These are phyloP conservation scores for Cheilinus undulatus DNA, from an alignment of 2,113 vertebrate species.

Conservation along the genomic window DNA sequence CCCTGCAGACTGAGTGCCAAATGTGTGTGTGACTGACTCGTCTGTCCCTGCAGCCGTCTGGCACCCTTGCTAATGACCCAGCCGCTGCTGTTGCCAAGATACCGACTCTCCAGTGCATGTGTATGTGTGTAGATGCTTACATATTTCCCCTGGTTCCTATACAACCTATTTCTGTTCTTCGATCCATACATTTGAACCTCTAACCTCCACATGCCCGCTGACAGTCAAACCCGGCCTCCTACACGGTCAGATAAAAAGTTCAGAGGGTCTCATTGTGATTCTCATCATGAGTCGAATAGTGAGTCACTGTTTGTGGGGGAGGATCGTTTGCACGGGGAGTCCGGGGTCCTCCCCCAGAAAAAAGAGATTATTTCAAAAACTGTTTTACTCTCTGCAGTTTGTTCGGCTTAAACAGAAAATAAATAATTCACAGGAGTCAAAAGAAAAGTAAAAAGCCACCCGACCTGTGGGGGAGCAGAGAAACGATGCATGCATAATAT, in stretches of 20 bases:
- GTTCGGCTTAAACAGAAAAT: slow-evolving; percentile 33
- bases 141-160: not conserved
- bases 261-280: slow-evolving; percentile 1
- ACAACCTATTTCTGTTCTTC: slow-evolving; percentile 12
- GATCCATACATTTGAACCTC: slow-evolving; percentile 18
- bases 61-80: slow-evolving; percentile 69
- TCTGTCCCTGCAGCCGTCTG: slow-evolving; percentile 68
- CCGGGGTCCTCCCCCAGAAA: slow-evolving; percentile 13
- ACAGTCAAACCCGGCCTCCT: slow-evolving; percentile 32
- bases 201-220: slow-evolving; percentile 15
- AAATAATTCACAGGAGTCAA: slow-evolving; percentile 49
- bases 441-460: slow-evolving; percentile 39
- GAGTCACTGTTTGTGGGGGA: slow-evolving; percentile 50
- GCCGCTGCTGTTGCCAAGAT: slow-evolving; percentile 69
- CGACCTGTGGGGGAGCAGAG: slow-evolving; percentile 67
- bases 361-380: not conserved
- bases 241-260: slow-evolving; percentile 18
- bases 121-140: slow-evolving; percentile 10
- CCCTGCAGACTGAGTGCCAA: slow-evolving; percentile 28
- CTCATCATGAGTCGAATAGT: slow-evolving; percentile 2
- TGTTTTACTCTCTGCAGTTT: slow-evolving; percentile 10
- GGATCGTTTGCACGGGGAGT: slow-evolving; percentile 32
- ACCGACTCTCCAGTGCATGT: slow-evolving; percentile 17
- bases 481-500: slow-evolving; percentile 52
- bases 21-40: slow-evolving; percentile 42